Base-by-base conservation (phyloP, 2,888 invertebrate genomes). In the Drosophila limbata region DNA sequence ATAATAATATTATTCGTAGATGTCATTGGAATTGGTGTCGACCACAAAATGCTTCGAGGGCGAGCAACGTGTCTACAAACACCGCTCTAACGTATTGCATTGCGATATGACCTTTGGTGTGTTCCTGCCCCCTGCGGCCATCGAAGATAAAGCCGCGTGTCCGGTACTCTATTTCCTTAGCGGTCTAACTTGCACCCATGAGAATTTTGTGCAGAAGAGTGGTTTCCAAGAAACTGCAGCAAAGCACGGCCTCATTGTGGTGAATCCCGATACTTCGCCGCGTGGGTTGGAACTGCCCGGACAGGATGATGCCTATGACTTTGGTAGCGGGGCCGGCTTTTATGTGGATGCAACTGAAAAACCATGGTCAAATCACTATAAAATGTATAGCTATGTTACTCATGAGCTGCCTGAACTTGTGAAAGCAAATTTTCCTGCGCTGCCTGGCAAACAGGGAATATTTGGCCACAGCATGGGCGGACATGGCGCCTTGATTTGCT, bases 381-480 rank as follows among this genome's bases (percentile, higher is more conserved):
- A 95, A 85, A 99, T 99, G 99, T 98, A 95, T 89, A 96, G 96
- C 72, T 99, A 99, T 88, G 93, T 99, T n/a, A 97, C 97, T 8
- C 94, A 95, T 63, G 98, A 99, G 93, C 93, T 99, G 48, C 95
- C 96, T 68, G 94, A 94, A 40, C 83, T 98, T 51, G 94, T 99
- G 42, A 94, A 95, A 78, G 93, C 94, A 50, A 96, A 97, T 85
- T 98, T 99, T 87, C 94, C 95, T 3, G 94, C 93, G 0, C 65
- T 92, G 3, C 90, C 93, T 19, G 94, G 94, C 10, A 94, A 94
- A 83, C 94, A 95, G 84, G 96, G 96, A 11, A 96, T 97, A 69
- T 96, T 95, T 94, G 97, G 97, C 0, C 96, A 97, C 86, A 98
- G 98, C 90, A 99, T 99, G 99, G 99, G 99, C 68, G 99, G 99